These are phyloP conservation scores for Cylas formicarius DNA, from an alignment of 1,140 invertebrate genomes.

Conservation along the genomic window DNA sequence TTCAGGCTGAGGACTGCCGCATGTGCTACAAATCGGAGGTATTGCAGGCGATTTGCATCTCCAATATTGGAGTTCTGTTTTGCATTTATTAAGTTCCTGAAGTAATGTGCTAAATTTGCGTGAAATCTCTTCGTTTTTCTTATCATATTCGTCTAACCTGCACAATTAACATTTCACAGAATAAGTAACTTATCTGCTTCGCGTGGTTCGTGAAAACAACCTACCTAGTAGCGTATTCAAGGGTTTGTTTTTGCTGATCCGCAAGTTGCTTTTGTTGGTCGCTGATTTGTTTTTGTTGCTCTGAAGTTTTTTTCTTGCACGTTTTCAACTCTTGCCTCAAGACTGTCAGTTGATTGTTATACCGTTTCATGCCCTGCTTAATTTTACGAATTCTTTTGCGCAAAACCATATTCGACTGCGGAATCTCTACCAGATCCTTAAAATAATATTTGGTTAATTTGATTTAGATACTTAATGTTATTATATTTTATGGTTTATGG, in stretches of 20 bases:
- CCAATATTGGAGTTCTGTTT: slow-evolving; percentile 84
- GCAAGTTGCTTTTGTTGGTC: slow-evolving; percentile 73
- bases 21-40: slow-evolving; percentile 50
- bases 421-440: slow-evolving; percentile 52
- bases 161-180: not conserved
- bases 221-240: slow-evolving; percentile 62
- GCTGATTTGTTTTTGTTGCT: slow-evolving; percentile 75
- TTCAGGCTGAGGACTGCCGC: slow-evolving; percentile 51
- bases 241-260: slow-evolving; percentile 66
- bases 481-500: slow-evolving; percentile 3
- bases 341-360: slow-evolving; percentile 69
- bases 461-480: slow-evolving; percentile 29
- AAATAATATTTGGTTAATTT: slow-evolving; percentile 16
- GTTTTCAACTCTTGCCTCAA: slow-evolving; percentile 66
- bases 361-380: slow-evolving; percentile 81
- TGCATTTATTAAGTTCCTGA: slow-evolving; percentile 84
- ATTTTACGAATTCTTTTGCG: slow-evolving; percentile 78
- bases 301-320: slow-evolving; percentile 70
- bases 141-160: slow-evolving; percentile 76
- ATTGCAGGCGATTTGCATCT: slow-evolving; percentile 74
- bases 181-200: not conserved
- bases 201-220: not conserved
- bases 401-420: slow-evolving; percentile 75
- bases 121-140: slow-evolving; percentile 82
- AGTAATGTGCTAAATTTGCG: slow-evolving; percentile 80